phyloP scores from a whole-genome alignment of 2,797 vertebrate species.

The Salarias fasciatus region DNA sequence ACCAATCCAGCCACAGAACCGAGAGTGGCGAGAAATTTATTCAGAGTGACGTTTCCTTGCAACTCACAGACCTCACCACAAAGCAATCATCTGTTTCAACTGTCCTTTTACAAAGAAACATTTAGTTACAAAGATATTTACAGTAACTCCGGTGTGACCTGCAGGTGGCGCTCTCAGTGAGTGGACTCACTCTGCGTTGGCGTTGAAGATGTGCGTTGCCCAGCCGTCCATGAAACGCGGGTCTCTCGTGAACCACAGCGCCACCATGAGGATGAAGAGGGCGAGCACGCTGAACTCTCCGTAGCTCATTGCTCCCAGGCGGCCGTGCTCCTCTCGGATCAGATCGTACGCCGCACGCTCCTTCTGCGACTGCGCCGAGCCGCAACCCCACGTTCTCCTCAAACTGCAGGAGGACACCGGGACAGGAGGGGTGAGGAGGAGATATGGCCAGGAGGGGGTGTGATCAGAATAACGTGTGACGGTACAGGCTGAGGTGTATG shows the following conservation, averaged over 20 bases:
- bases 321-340: constrained; percentile 83
- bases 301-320: constrained; percentile 87
- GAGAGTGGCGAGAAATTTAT: too few species aligned
- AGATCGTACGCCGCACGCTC: constrained; percentile 81
- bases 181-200: constrained; percentile 83
- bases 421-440: too few species aligned
- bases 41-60: too few species aligned
- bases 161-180: too few species aligned
- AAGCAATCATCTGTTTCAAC: too few species aligned
- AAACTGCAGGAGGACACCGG: constrained; percentile 73
- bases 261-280: constrained; percentile 87
- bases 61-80: too few species aligned
- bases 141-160: too few species aligned
- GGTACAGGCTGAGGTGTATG: too few species aligned
- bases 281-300: constrained; percentile 87
- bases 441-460: too few species aligned
- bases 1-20: constrained; percentile 17
- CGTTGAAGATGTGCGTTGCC: constrained; percentile 84
- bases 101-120: too few species aligned
- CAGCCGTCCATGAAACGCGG: constrained; percentile 93
- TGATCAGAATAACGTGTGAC: too few species aligned
- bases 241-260: constrained; percentile 94
- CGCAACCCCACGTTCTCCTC: constrained; percentile 83
- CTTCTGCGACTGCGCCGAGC: constrained; percentile 66
- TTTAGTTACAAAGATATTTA: too few species aligned